Percentiles rank a stretch among this genome's conserved stretches.
Evolutionary conservation across 2,888 invertebrate species (phyloP).

Genomic region (Chloromyia formosa): DNA sequence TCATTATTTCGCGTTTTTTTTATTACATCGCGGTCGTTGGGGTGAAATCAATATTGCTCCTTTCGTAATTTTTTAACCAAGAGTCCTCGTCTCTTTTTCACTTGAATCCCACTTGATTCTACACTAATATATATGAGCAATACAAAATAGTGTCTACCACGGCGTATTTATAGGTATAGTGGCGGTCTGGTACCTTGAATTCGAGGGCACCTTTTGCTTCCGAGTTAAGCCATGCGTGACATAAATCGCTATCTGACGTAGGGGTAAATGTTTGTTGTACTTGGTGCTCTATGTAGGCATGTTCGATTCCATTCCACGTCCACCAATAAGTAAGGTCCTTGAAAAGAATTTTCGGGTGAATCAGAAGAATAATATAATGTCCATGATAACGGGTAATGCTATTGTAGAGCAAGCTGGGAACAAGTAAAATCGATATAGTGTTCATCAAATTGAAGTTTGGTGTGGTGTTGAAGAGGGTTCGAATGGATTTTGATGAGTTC

Average conservation of each 20-base stretch:
- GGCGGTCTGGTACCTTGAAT: constrained; percentile 38
- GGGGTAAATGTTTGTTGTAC: constrained; percentile 45
- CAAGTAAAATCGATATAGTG: no score
- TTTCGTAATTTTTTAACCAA: constrained; percentile 30
- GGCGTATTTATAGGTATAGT: neutral
- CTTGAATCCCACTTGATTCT: constrained; percentile 18
- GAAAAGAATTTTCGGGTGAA: constrained; percentile 35
- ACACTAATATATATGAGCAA: neutral
- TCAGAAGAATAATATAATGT: constrained; percentile 13
- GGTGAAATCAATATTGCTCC: constrained; percentile 44
- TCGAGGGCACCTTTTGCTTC: constrained; percentile 45
- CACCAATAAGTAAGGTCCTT: constrained; percentile 18
- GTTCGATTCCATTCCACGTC: constrained; percentile 15
- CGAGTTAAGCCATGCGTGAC: constrained; percentile 48
- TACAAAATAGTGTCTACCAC: constrained; percentile 18
- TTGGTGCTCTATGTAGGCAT: neutral
- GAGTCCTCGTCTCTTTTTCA: constrained; percentile 16
- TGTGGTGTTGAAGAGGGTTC: no score
- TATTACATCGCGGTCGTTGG: constrained; percentile 20
- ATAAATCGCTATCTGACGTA: constrained; percentile 46
- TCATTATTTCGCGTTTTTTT: constrained; percentile 37
- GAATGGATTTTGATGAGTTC: no score
- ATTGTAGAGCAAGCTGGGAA: no score
- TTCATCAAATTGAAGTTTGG: no score
- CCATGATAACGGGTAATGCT: no score